Base-by-base conservation (phyloP, 2,888 invertebrate species). In the Physocephala rufipes region DNA sequence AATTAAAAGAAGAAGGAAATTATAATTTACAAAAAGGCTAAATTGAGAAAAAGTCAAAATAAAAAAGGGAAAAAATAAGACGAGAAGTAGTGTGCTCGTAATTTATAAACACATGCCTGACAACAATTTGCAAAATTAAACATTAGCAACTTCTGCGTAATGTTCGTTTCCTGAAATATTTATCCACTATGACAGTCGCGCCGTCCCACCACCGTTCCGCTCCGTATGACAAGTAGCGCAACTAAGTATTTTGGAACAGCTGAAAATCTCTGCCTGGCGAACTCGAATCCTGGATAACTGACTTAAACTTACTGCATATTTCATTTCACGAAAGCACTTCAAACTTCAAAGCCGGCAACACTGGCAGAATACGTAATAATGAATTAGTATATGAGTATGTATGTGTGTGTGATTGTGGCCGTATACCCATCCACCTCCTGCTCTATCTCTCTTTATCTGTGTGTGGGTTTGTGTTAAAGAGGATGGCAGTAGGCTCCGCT, bases 331-430 rank as follows among this genome's bases (percentile, higher is more conserved):
- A 68, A 68, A 68, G 61, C 62, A 68, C 68, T 68, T 68, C 61
- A 62, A 68, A 68, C 30, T 68, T 47, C 36, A 51, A 36, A 76
- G 78, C 73, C 76, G 76, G 76, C 79, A 78, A 79, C 82, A 77
- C 79, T 81, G 77, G 78, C 78, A 76, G 80, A 81, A 82, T 82
- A 80, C 82, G 81, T 82, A 82, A 82, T 82, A 82, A 82, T 82
- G 81, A 82, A 81, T 81, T 82, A 82, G 81, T 81, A 80, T 79
- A 73, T 47, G 74, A 66, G 71, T 71, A 55, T 71, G 61, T 71
- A 58, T 47, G 19, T 26, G 16, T 26, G 19, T 55, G 19, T 53
- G 72, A 70, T 49, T 71, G 62, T 58, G 15, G 24, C 30, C 49
- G 21, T 28, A n/a, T 30, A 51, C 24, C 43, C 21, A 59, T 58